Base-by-base conservation (phyloP, 1,140 invertebrate genomes). In the Metaphire vulgaris region DNA sequence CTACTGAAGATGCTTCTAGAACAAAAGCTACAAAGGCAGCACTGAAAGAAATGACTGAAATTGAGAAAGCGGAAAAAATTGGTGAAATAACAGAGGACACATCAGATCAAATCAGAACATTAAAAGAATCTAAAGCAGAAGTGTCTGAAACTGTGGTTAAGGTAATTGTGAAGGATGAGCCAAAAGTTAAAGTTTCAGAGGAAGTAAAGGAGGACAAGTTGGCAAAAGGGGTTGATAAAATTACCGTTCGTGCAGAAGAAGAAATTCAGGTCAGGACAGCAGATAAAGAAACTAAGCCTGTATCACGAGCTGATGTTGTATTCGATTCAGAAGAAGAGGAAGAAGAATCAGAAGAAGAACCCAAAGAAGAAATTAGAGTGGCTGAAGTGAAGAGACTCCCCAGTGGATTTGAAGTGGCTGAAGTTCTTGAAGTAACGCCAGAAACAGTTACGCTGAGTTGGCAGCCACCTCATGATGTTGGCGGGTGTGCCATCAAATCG, bases 401-500 rank as follows among this genome's bases (percentile, higher is more conserved):
- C 0, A 31, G 64, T 29, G 65, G 72, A 74, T 34, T 32, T n/a
- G 33, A 66, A 41, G 29, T 41, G 34, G 31, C 71, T 66, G 91
- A 94, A 83, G 91, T 99, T 79, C 90, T 91, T 56, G 92, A 93
- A 64, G 97, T 97, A 85, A 94, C 92, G 74, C 93, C 96, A 83
- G 92, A 95, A 82, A 92, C 92, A 80, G 95, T 95, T 0, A 92
- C 90, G 15, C 88, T 98, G 12, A 89, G 91, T 83, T 99, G 97
- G 97, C 91, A 92, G 76, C 93, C 96, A 79, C 97, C 97, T 69
- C 87, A 90, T 1, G 91, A 91, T 80, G 93, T 96, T 83, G 95
- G 95, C 16, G 95, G 95, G 65, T 93, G 93, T 33, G 92, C 93
- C 33, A 95, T 98, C 83, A 93, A 93, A 81, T 95, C 94, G 21